Conservation (phyloP, 37 sponge, comb jelly and placozoan genomes). For the Mnemiopsis leidyi region DNA sequence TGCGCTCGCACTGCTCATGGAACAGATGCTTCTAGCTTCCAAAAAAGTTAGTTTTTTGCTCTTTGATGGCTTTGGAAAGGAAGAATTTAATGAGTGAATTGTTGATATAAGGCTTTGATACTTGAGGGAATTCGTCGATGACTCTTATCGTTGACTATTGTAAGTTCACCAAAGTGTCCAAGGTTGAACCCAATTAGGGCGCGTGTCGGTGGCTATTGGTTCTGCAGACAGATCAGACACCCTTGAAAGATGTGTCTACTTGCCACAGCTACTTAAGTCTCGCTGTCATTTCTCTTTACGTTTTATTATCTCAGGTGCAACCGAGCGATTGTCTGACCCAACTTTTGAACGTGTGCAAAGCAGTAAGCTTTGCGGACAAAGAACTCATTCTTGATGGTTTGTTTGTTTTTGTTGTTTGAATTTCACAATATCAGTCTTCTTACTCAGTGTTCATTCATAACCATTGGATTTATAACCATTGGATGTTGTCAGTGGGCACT, state of each 20-base stretch:
- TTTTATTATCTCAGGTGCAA: neutral
- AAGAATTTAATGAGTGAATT: neutral
- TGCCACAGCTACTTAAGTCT: neutral
- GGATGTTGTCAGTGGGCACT: too few species aligned
- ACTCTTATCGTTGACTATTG: neutral
- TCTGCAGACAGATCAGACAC: neutral
- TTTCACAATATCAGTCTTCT: too few species aligned
- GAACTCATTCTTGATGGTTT: slow-evolving; percentile 20
- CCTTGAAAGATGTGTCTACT: neutral
- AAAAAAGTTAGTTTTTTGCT: neutral
- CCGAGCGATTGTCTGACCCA: slow-evolving; percentile 60
- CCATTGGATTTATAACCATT: too few species aligned
- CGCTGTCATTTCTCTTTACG: neutral
- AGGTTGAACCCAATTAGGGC: neutral
- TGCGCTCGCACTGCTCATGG: slow-evolving; percentile 18
- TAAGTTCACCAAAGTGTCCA: neutral
- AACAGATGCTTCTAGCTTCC: slow-evolving; percentile 33
- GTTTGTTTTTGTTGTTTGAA: too few species aligned
- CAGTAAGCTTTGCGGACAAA: slow-evolving; percentile 48
- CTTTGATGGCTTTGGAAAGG: neutral
- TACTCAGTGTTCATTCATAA: neutral
- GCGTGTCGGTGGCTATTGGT: neutral
- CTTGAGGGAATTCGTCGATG: neutral
- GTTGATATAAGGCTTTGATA: neutral
- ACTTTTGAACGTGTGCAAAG: slow-evolving; percentile 39